Base-by-base conservation (phyloP, 1,140 invertebrate species). In the Proales similis region DNA sequence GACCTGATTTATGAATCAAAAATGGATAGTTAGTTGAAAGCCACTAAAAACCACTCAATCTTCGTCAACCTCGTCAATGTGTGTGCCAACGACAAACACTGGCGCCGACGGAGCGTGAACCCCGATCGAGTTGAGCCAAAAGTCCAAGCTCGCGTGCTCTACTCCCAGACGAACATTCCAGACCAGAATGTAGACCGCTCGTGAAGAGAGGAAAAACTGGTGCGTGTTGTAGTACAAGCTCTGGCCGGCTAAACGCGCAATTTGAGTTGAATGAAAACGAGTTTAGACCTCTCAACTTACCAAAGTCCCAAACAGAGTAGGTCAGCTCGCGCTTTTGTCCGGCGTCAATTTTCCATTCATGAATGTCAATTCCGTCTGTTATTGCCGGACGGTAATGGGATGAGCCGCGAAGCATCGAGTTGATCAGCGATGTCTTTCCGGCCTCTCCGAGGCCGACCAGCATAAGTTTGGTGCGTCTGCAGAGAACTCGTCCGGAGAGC, bases 211-310 rank as follows among this genome's bases (percentile, higher is more conserved):
- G 67, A 75, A 75, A 67, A 75, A 75, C 68, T 75, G 74, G 64
- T 75, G 74, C 22, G 74, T 74, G 65, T 75, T 74, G 64, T 75
- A 75, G 63, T 75, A 75, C 2, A 75, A 71, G 19, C 70, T 72
- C 60, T 75, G 74, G 5, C 74, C 74, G 65, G 74, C 74, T 68
- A 74, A 27, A 38, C n/a, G 26, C 3, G 26, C n/a, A n/a, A 4
- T 32, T 29, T 49, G 32, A 14, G 38, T 2, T 30, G 17, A 29
- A 53, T 19, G 17, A 38, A 36, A 7, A 36, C 36, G 11, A 4
- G 19, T 48, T 48, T 48, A 14, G 29, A 30, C 22, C 22, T 51
- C 26, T 11, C 5, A 53, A 20, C n/a, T 20, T 53, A 53, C 48
- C 48, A 42, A 57, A 75, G 65, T 75, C 74, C 51, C 51, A 75